Evolutionary conservation across 2,113 vertebrate species (phyloP), one percentile per base, ranked within the genome.

Genomic region (Lasiurus cinereus): DNA sequence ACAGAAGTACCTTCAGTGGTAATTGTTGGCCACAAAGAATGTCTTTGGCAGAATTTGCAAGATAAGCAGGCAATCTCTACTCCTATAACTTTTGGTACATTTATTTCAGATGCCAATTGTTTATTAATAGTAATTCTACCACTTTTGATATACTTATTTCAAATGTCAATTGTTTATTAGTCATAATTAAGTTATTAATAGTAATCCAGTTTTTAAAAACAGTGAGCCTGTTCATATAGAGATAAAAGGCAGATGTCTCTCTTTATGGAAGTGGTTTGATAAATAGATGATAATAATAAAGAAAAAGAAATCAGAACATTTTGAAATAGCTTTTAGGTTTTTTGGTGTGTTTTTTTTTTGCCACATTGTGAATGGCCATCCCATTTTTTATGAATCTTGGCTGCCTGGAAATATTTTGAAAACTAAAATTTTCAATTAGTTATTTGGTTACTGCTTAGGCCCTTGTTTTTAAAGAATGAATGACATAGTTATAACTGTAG

Each of bases 351-450:
- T 21, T 56, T 62, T 90, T 9, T 9, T 90, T 67, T 91, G 66
- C 56, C 87, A 83, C 54, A 62, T 19, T 54, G 8, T 87, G 10
- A 4, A 48, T 21, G 74, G 39, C 48, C 48, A 48, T 48, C 48
- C 48, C 43, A n/a, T 73, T 93, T 21, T 80, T 82, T 39, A 83
- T 59, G 24, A 83, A 85, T 89, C 31, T 87, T 96, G 77, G 50
- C 31, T 93, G 12, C 24, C 8, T 50, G 62, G 76, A 19, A 62
- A 50, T 90, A 80, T 83, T 96, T 94, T 85, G 33, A 90, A 86
- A 95, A 70, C 16, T 91, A 69, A 94, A 94, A 48, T 18, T 67
- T 94, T 73, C 15, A 92, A 87, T 88, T 74, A 92, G 50, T 33
- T 88, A 33, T 88, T 48, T 87, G 31, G 31, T 90, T 70, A 83